These are phyloP conservation scores for Etheostoma cragini DNA, from an alignment of 2,113 vertebrate genomes.

Conservation along the genomic window DNA sequence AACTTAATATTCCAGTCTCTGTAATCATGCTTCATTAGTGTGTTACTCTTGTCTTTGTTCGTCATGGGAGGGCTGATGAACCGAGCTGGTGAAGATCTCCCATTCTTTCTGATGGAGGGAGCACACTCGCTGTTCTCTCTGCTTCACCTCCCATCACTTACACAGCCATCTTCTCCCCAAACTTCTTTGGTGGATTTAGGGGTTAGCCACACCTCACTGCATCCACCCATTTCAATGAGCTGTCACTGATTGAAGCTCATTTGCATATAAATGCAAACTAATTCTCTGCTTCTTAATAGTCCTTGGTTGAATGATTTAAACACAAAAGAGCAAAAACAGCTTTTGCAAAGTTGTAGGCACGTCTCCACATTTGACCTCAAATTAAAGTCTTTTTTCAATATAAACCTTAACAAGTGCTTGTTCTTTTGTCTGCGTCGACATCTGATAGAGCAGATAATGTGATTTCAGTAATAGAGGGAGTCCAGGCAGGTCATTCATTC, in stretches of 20 bases:
- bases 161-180: conserved; percentile 6
- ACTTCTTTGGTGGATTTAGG: conserved; percentile 47
- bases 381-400: conserved; percentile 20
- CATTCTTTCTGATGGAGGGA: neutral
- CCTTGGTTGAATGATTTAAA: conserved; percentile 45
- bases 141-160: conserved; percentile 49
- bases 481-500: neutral
- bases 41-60: neutral
- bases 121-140: neutral
- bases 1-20: too few species aligned
- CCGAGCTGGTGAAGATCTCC: neutral
- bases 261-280: conserved; percentile 78
- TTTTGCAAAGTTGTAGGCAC: conserved; percentile 34
- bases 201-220: conserved; percentile 72
- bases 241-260: conserved; percentile 71
- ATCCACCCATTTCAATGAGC: conserved; percentile 57
- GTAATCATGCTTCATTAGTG: neutral
- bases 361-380: conserved; percentile 39
- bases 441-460: conserved; percentile 33
- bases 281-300: conserved; percentile 55
- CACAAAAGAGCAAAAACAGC: conserved; percentile 31
- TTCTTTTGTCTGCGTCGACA: conserved; percentile 3
- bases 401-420: conserved; percentile 13
- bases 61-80: neutral
- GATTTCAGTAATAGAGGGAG: conserved; percentile 23